Evolutionary conservation across 2,113 vertebrate genomes (phyloP).

Genomic region (Daphoenositta chrysoptera): DNA sequence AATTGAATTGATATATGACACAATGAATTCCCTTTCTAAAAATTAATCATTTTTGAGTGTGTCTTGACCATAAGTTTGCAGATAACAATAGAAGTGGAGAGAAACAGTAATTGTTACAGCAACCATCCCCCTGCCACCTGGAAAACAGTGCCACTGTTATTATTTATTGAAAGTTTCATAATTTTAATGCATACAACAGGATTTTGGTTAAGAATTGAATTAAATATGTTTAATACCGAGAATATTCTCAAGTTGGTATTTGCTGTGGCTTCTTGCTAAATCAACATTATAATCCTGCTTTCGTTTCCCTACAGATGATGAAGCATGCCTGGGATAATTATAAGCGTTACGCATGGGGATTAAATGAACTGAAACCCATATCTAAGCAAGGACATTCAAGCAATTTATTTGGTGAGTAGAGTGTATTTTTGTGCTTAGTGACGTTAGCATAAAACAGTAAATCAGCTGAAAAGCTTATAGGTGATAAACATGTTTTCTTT

Average conservation of each 20-base stretch:
- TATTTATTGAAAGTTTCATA: neutral
- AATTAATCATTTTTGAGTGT: neutral
- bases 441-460: slow-evolving; percentile 19
- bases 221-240: slow-evolving; percentile 4
- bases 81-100: neutral
- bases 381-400: slow-evolving; percentile 97
- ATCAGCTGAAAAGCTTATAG: slow-evolving; percentile 45
- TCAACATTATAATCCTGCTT: slow-evolving; percentile 62
- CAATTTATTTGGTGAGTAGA: slow-evolving; percentile 96
- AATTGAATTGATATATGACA: neutral
- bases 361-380: slow-evolving; percentile 93
- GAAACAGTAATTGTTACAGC: neutral
- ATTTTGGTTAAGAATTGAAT: slow-evolving; percentile 24
- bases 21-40: neutral
- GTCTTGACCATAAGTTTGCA: neutral
- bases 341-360: slow-evolving; percentile 92
- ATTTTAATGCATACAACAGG: neutral
- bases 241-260: slow-evolving; percentile 29
- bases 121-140: neutral
- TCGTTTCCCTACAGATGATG: slow-evolving; percentile 89
- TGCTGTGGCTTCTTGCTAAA: slow-evolving; percentile 48
- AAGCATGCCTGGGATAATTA: slow-evolving; percentile 97
- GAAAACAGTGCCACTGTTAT: neutral
- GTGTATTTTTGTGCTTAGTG: slow-evolving; percentile 50
- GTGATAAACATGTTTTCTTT: slow-evolving; percentile 10